These are phyloP conservation scores for Trididemnum clinides DNA, from an alignment of 23 tunicate genomes.

Conservation along the genomic window DNA sequence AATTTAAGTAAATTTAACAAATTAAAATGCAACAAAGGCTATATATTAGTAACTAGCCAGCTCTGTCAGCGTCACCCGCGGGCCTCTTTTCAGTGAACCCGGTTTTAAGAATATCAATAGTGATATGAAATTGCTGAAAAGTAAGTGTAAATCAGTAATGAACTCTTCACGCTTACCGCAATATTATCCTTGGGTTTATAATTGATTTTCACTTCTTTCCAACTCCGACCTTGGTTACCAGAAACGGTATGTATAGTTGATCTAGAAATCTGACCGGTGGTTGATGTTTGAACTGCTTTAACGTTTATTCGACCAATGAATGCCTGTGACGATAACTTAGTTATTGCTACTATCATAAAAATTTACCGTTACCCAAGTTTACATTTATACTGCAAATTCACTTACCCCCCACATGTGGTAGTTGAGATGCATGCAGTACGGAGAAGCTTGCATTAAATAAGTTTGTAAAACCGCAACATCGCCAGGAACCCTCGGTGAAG, in stretches of 20 bases:
- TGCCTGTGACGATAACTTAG: slow-evolving; percentile 8
- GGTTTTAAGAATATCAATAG: too few species aligned
- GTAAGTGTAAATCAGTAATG: too few species aligned
- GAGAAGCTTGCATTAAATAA: slow-evolving; percentile 42
- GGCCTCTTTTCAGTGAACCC: too few species aligned
- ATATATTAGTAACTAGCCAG: too few species aligned
- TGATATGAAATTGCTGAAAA: too few species aligned
- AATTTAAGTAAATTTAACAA: too few species aligned
- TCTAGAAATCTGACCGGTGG: slow-evolving; percentile 1
- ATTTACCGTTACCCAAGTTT: not conserved
- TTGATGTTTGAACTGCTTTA: slow-evolving; percentile 53
- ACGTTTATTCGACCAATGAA: slow-evolving; percentile 52
- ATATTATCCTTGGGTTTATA: slow-evolving; percentile 49
- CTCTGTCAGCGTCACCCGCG: too few species aligned
- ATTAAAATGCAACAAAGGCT: too few species aligned
- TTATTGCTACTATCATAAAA: not conserved
- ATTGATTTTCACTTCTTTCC: slow-evolving; percentile 52
- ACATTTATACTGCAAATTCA: not conserved
- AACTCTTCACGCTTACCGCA: slow-evolving; percentile 47
- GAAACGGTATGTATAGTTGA: slow-evolving; percentile 13
- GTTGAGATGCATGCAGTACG: slow-evolving; percentile 62
- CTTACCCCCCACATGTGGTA: slow-evolving; percentile 92
- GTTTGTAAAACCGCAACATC: slow-evolving; percentile 69
- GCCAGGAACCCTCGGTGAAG: slow-evolving; percentile 58
- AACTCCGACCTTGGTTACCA: slow-evolving; percentile 57